phyloP scores from a whole-genome alignment of 2,797 vertebrate genomes.

The Hemibagrus guttatus region DNA sequence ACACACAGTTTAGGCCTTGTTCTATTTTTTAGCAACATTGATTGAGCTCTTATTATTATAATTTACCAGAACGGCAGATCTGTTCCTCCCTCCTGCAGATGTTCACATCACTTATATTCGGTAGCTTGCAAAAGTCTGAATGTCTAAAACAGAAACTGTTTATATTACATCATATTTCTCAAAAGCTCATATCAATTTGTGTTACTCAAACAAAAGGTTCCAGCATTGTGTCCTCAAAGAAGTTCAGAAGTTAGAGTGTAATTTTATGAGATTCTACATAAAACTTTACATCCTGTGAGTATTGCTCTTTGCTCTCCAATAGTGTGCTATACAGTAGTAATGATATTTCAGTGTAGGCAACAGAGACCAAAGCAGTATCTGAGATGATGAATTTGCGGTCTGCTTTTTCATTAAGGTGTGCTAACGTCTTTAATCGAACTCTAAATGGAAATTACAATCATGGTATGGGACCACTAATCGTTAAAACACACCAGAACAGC shows the following conservation, averaged over 20 bases:
- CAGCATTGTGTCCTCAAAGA: background rate
- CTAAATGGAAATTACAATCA: background rate
- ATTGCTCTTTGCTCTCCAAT: background rate
- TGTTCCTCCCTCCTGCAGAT: conserved; percentile 11
- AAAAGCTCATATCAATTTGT: background rate
- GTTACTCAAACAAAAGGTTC: background rate
- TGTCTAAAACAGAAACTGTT: background rate
- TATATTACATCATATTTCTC: background rate
- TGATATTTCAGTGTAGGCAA: background rate
- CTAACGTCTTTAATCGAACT: background rate
- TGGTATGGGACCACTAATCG: background rate
- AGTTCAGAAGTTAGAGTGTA: background rate
- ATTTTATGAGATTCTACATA: background rate
- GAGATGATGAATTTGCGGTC: background rate
- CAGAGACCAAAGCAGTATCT: background rate
- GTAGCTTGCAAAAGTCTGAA: background rate
- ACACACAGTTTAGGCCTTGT: background rate
- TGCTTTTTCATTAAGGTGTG: background rate
- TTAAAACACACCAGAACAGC: background rate
- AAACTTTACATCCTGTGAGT: background rate
- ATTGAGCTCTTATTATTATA: conserved; percentile 3
- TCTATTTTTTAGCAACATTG: background rate
- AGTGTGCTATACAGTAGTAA: background rate
- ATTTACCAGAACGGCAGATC: conserved; percentile 9
- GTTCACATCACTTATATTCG: background rate